phyloP scores from a whole-genome alignment of 2,797 vertebrate species.

The Tachyglossus aculeatus region DNA sequence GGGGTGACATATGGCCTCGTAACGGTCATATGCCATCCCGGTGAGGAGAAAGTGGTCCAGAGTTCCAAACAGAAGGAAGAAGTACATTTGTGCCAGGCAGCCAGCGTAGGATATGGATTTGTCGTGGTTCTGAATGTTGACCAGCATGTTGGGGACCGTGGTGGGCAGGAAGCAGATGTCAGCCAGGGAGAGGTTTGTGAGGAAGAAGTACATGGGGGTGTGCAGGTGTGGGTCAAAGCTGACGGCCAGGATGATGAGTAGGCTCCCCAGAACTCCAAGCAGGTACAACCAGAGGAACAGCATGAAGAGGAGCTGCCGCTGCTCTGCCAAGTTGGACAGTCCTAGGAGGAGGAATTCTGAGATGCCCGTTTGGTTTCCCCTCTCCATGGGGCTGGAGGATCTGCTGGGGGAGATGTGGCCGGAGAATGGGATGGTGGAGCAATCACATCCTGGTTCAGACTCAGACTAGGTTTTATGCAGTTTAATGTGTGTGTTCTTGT shows the following conservation, averaged over 20 bases:
- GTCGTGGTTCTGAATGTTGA: constrained; percentile 44
- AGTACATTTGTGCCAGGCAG: constrained; percentile 57
- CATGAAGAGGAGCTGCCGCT: constrained; percentile 42
- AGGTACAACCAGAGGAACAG: constrained; percentile 50
- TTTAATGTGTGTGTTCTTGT: no score
- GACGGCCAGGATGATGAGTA: constrained; percentile 29
- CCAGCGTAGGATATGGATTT: constrained; percentile 53
- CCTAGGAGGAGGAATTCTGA: constrained; percentile 56
- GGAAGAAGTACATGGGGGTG: constrained; percentile 67
- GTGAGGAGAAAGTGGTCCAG: constrained; percentile 65
- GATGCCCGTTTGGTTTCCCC: constrained; percentile 20
- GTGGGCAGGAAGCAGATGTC: constrained; percentile 63
- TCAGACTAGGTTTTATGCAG: no score
- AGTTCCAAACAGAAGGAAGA: constrained; percentile 52
- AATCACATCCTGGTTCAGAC: neutral
- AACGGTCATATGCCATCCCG: constrained; percentile 62
- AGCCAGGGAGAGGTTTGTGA: constrained; percentile 60
- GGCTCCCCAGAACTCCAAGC: constrained; percentile 45
- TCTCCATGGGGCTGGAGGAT: constrained; percentile 7
- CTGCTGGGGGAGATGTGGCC: neutral
- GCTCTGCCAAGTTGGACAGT: constrained; percentile 51
- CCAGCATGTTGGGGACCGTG: constrained; percentile 64
- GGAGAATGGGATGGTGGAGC: neutral
- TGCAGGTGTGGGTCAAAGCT: constrained; percentile 31
- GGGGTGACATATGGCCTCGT: constrained; percentile 56